Percentiles rank a stretch among this genome's conserved stretches.
phyloP scores from a whole-genome alignment of 2,113 vertebrate species.

The Anoura caudifer region DNA sequence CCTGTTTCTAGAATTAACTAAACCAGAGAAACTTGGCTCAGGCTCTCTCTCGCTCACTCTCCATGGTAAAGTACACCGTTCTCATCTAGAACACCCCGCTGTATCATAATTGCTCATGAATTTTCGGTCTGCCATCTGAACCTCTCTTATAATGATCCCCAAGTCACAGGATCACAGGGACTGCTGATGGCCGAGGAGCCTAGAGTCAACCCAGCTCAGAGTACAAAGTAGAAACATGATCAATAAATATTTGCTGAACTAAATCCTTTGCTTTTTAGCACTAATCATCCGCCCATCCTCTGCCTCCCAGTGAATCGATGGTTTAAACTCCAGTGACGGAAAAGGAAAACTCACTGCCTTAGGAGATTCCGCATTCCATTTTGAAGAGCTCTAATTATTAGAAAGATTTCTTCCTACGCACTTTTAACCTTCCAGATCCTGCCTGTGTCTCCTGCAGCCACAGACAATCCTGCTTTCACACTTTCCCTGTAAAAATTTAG shows the following conservation, averaged over 20 bases:
- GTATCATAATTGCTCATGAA: background rate
- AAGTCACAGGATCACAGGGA: background rate
- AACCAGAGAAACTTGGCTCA: constrained; percentile 35
- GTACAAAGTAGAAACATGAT: background rate
- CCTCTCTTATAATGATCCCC: background rate
- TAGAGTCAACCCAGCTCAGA: background rate
- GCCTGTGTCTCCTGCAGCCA: background rate
- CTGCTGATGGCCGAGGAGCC: background rate
- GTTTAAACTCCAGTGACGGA: background rate
- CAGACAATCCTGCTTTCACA: background rate
- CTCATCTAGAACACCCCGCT: background rate
- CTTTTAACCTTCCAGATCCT: background rate
- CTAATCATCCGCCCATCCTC: background rate
- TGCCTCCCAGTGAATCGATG: background rate
- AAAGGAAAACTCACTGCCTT: background rate
- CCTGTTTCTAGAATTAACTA: constrained; percentile 61
- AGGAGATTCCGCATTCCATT: background rate
- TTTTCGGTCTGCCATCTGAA: background rate
- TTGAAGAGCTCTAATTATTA: background rate
- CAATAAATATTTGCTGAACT: background rate
- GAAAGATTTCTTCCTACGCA: background rate
- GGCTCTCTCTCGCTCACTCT: background rate
- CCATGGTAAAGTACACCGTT: constrained; percentile 17
- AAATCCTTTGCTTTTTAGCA: background rate
- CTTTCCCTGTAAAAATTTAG: background rate